Evolutionary conservation across 2,888 invertebrate genomes (phyloP).

Genomic region (Metopia argyrocephala): DNA sequence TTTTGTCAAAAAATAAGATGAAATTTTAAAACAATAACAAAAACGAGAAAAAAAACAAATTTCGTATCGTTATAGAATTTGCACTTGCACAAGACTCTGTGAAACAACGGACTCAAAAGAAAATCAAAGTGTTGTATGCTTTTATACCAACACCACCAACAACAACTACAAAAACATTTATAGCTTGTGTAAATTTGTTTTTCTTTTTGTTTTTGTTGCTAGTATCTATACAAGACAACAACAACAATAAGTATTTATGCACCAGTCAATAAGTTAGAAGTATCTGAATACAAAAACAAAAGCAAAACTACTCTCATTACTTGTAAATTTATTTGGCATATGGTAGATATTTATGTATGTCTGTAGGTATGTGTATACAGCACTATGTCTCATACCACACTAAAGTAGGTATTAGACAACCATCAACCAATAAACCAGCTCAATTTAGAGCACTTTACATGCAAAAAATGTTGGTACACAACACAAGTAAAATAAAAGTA

Average conservation of each 20-base stretch:
- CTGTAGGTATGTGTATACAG: conserved; percentile 7
- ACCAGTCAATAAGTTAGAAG: conserved; percentile 4
- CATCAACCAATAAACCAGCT: conserved; percentile 31
- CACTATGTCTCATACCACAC: neutral
- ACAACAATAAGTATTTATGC: conserved; percentile 17
- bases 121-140: conserved; percentile 77
- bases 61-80: conserved; percentile 52
- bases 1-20: conserved; percentile 4
- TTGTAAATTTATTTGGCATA: conserved; percentile 29
- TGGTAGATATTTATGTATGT: no score
- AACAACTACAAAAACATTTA: conserved; percentile 31
- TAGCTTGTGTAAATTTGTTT: neutral
- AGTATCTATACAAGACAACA: conserved; percentile 29
- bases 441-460: conserved; percentile 54
- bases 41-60: neutral
- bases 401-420: neutral
- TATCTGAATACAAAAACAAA: neutral
- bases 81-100: conserved; percentile 78
- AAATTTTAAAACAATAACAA: conserved; percentile 7
- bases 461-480: conserved; percentile 26
- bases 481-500: neutral
- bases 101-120: conserved; percentile 78
- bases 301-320: neutral
- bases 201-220: neutral
- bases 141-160: conserved; percentile 75